Base-by-base conservation (phyloP, 1,140 invertebrate genomes). In the Drosophila takahashii region DNA sequence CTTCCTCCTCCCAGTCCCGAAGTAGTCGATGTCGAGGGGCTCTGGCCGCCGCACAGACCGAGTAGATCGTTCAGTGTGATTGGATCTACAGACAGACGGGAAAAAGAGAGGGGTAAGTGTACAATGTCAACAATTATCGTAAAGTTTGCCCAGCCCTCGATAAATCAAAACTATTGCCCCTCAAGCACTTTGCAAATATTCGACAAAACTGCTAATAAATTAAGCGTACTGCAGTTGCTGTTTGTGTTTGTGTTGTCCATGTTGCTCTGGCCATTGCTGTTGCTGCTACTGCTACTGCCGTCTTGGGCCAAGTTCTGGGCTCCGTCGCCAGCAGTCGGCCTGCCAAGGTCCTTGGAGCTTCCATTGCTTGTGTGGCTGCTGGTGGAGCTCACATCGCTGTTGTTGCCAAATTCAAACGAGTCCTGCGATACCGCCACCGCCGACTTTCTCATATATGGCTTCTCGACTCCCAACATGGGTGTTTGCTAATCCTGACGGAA, bases 31-130 rank as follows among this genome's bases (percentile, higher is more conserved):
- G 60, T 52, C 29, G 60, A 65, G n/a, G 45, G 18, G 15, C 5
- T 65, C 22, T 64, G 64, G 45, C 59, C 60, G 60, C 84, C 83
- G 66, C 85, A 90, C 54, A 91, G 75, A 51, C 85, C 90, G 72
- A 91, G 90, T 59, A 91, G 90, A 87, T 91, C 90, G 65, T 81
- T 90, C 57, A 91, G 58, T 61, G 81, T 89, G 74, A 91, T 86
- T 76, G 89, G 90, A 84, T 91, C 90, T 91, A 66, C 6, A 76
- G 74, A n/a, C 42, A 48, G 48, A 34, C 42, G 11, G 13, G 42
- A n/a, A 60, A 29, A 11, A 29, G 42, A 29, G n/a, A 51, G 26
- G 10, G 42, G 48, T 45, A 44, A 56, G 44, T 65, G 44, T 65
- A 58, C 56, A 74, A 73, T 51, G 71, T 81, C 61, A 79, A 89